phyloP scores from a whole-genome alignment of 2,113 vertebrate species.

The Silurus glanis region DNA sequence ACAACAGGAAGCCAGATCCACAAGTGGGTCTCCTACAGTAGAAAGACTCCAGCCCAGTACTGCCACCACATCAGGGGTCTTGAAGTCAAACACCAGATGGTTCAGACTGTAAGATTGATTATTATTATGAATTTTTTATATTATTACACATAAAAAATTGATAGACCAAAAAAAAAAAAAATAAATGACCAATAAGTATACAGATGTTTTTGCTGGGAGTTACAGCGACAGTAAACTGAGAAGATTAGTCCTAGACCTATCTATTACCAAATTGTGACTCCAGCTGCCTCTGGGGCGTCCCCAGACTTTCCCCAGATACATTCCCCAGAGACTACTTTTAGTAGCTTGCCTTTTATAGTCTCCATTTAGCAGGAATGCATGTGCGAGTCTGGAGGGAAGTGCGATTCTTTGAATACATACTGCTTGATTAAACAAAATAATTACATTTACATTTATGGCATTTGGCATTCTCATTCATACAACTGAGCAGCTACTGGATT shows the following conservation, averaged over 20 bases:
- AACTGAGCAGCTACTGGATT: no score
- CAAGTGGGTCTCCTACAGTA: slow-evolving; percentile 78
- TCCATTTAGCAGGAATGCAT: background rate
- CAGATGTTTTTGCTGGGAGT: background rate
- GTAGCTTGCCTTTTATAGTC: background rate
- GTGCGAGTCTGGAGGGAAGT: no score
- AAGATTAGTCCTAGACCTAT: background rate
- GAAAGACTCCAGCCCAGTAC: slow-evolving; percentile 82
- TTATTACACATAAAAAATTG: background rate
- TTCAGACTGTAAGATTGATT: slow-evolving; percentile 69
- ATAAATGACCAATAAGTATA: background rate
- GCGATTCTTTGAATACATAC: background rate
- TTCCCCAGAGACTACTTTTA: background rate
- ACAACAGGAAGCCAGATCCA: slow-evolving; percentile 77
- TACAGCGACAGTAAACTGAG: background rate
- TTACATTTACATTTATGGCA: no score
- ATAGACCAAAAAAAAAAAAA: background rate
- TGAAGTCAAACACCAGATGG: slow-evolving; percentile 80
- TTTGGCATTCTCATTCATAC: no score
- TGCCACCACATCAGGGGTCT: slow-evolving; percentile 74
- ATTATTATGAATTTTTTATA: background rate
- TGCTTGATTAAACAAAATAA: background rate
- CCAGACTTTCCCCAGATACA: background rate
- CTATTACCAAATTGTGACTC: background rate
- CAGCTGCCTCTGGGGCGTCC: background rate